These are phyloP conservation scores for Alcedo quadribrachys DNA, from an alignment of 2,797 vertebrate species.

Conservation along the genomic window DNA sequence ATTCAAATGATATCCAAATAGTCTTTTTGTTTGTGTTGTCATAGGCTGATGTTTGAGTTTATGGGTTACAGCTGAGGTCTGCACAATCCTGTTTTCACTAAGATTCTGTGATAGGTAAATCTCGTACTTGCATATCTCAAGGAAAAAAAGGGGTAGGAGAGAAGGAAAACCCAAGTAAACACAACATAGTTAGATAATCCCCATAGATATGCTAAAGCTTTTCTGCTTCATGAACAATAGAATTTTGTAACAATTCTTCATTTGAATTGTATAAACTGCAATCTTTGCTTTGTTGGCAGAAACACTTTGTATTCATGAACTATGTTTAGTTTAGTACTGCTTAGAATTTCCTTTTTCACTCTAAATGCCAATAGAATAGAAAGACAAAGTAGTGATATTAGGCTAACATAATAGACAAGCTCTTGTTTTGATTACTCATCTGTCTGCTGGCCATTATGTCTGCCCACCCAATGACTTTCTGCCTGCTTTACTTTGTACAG, in stretches of 20 bases:
- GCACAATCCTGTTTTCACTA: not conserved
- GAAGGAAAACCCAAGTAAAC: not conserved
- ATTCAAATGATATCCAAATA: not conserved
- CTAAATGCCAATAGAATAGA: conserved; percentile 52
- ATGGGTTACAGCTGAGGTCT: not conserved
- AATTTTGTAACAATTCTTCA: conserved; percentile 35
- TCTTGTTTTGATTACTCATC: conserved; percentile 52
- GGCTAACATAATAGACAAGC: conserved; percentile 23
- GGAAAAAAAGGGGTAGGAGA: not conserved
- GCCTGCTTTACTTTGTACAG: not conserved
- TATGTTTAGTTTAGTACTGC: conserved; percentile 15
- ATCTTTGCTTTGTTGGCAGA: conserved; percentile 41
- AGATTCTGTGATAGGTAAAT: not conserved
- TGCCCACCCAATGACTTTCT: conserved; percentile 23
- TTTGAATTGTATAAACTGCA: conserved; percentile 48
- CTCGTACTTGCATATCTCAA: not conserved
- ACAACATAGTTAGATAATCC: not conserved
- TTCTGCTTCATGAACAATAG: conserved; percentile 12
- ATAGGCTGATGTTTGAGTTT: not conserved
- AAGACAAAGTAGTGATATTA: conserved; percentile 48
- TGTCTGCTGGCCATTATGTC: conserved; percentile 1
- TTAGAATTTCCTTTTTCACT: conserved; percentile 51
- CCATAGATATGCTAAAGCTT: conserved; percentile 5
- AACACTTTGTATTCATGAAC: conserved; percentile 49
- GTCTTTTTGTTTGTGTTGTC: not conserved